A percentile compares a stretch with the other conserved stretches of the same genome.
Conservation (phyloP, 1,140 invertebrate species). For the Lordiphosa mommai region DNA sequence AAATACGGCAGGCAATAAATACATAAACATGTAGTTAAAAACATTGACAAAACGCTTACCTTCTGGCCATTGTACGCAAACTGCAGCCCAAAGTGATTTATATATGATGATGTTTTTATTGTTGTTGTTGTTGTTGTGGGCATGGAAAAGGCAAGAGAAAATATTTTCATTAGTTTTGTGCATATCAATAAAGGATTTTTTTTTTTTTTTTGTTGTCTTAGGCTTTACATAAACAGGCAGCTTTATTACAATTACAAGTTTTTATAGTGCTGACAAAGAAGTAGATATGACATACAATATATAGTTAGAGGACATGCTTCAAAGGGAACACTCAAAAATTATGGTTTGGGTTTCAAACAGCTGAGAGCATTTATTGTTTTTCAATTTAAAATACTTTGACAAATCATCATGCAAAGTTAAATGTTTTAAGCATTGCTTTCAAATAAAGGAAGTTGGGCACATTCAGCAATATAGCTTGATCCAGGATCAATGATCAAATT, state of each 20-base stretch:
- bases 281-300: conserved; percentile 21
- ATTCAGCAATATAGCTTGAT: too few species aligned
- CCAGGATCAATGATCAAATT: too few species aligned
- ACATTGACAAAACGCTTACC: conserved; percentile 82
- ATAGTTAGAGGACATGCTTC: neutral
- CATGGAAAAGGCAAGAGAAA: conserved; percentile 68
- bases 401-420: too few species aligned
- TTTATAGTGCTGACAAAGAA: conserved; percentile 39
- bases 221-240: conserved; percentile 54
- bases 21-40: conserved; percentile 42
- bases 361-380: too few species aligned
- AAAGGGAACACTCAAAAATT: too few species aligned
- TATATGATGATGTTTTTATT: conserved; percentile 22
- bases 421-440: too few species aligned
- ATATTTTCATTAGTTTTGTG: conserved; percentile 60
- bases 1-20: conserved; percentile 73
- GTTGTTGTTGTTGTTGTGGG: conserved; percentile 32
- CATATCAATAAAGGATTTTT: conserved; percentile 25
- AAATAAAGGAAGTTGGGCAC: too few species aligned
- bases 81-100: conserved; percentile 83
- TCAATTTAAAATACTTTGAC: too few species aligned
- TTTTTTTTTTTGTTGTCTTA: conserved; percentile 42
- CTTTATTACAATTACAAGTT: conserved; percentile 29
- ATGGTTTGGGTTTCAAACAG: too few species aligned
- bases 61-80: conserved; percentile 93